phyloP scores from a whole-genome alignment of 2,113 vertebrate genomes.

The Charina bottae region DNA sequence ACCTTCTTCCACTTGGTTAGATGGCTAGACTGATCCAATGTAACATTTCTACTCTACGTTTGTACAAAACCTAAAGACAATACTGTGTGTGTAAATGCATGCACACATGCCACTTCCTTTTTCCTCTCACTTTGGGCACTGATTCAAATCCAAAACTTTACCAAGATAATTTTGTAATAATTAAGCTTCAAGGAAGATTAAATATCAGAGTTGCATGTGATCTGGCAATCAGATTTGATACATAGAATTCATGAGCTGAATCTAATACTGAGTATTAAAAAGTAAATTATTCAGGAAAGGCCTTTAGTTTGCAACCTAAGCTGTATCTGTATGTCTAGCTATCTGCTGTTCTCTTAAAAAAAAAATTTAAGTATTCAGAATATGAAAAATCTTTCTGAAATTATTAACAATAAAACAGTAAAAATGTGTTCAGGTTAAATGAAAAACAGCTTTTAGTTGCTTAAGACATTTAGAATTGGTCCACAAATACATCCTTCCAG shows the following conservation, averaged over 20 bases:
- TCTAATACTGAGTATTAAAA: slow-evolving; percentile 66
- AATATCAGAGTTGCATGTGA: slow-evolving; percentile 60
- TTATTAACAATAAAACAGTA: background rate
- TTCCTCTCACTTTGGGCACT: background rate
- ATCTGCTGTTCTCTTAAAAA: background rate
- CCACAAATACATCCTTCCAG: no score
- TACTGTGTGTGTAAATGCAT: background rate
- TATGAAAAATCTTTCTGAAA: background rate
- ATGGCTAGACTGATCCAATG: background rate
- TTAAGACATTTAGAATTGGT: no score
- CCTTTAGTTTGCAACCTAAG: slow-evolving; percentile 44
- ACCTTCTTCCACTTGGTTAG: background rate
- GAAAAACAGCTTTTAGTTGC: no score
- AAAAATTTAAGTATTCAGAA: background rate
- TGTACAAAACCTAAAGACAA: background rate
- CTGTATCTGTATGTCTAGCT: background rate
- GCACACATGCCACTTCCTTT: background rate
- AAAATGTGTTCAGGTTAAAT: background rate
- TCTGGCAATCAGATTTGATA: slow-evolving; percentile 64
- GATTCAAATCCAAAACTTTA: slow-evolving; percentile 39
- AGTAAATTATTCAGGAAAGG: slow-evolving; percentile 51
- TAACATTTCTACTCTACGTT: background rate
- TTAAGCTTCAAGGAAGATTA: slow-evolving; percentile 58
- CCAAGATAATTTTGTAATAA: slow-evolving; percentile 58
- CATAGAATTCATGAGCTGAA: slow-evolving; percentile 67